Evolutionary conservation across 2,797 vertebrate species (phyloP).

Genomic region (Gobionotothen gibberifrons): DNA sequence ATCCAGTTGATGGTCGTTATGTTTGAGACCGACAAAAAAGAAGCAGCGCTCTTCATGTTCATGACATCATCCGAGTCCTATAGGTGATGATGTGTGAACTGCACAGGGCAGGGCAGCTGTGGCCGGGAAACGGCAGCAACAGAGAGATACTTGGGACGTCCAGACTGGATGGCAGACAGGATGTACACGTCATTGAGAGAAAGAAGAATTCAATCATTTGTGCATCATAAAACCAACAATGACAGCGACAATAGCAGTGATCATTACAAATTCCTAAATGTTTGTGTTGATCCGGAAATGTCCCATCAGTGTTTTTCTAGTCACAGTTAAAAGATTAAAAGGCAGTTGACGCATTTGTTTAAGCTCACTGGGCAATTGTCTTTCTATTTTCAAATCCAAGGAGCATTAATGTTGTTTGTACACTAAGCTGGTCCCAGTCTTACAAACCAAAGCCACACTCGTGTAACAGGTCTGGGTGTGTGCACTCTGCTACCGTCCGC

Average conservation of each 20-base stretch:
- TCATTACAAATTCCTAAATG: no score
- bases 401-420: constrained; percentile 9
- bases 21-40: constrained; percentile 26
- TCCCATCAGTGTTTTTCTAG: not conserved
- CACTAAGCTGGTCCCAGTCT: constrained; percentile 14
- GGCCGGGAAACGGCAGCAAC: constrained; percentile 35
- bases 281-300: not conserved
- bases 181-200: not conserved
- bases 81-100: constrained; percentile 74
- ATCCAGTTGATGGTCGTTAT: constrained; percentile 29
- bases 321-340: constrained; percentile 7
- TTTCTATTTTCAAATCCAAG: constrained; percentile 6
- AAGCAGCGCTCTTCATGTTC: constrained; percentile 24
- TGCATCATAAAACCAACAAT: not conserved
- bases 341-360: constrained; percentile 12
- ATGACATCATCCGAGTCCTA: constrained; percentile 63
- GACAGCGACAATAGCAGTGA: no score
- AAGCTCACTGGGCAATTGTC: constrained; percentile 28
- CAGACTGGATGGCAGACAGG: constrained; percentile 30
- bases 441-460: constrained; percentile 21
- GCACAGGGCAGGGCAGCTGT: constrained; percentile 65
- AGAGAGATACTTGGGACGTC: constrained; percentile 36
- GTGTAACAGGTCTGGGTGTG: constrained; percentile 73
- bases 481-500: constrained; percentile 30
- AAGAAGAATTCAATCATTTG: not conserved